Percentiles rank a stretch among this genome's conserved stretches.
These are phyloP conservation scores for Trichonephila clavipes DNA, from an alignment of 1,140 invertebrate genomes.

Conservation along the genomic window DNA sequence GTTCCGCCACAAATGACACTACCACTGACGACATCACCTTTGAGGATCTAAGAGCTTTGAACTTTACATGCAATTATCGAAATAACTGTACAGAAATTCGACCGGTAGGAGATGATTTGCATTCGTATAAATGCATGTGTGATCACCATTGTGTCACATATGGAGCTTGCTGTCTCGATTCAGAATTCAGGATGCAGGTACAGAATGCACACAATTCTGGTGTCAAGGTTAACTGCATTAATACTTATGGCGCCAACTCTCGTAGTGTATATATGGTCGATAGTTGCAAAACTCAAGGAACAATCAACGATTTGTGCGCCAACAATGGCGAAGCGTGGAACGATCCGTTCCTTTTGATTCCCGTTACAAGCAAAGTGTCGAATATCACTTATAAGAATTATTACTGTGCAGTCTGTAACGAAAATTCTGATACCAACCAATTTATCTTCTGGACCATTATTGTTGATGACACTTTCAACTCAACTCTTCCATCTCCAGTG, in stretches of 20 bases:
- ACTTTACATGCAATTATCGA: neutral
- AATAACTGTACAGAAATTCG: neutral
- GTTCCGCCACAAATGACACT: neutral
- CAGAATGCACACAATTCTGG: neutral
- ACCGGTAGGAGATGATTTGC: neutral
- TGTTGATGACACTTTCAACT: neutral
- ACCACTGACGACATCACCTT: neutral
- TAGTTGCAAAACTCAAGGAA: neutral
- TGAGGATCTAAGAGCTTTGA: neutral
- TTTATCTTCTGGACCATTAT: neutral
- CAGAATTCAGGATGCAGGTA: neutral
- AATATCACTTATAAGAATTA: slow-evolving; percentile 83
- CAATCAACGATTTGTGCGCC: neutral
- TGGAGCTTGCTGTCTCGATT: neutral
- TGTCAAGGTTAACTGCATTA: neutral
- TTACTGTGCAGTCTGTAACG: slow-evolving; percentile 84
- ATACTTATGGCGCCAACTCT: too few species aligned
- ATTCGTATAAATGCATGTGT: neutral
- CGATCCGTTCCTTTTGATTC: slow-evolving; percentile 81
- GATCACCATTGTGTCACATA: neutral
- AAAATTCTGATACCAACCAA: slow-evolving; percentile 77
- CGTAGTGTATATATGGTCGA: neutral
- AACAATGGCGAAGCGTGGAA: slow-evolving; percentile 68
- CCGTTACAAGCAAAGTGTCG: slow-evolving; percentile 81
- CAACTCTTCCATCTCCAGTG: neutral